phyloP scores from a whole-genome alignment of 2,113 vertebrate genomes.

The Oncorhynchus nerka region DNA sequence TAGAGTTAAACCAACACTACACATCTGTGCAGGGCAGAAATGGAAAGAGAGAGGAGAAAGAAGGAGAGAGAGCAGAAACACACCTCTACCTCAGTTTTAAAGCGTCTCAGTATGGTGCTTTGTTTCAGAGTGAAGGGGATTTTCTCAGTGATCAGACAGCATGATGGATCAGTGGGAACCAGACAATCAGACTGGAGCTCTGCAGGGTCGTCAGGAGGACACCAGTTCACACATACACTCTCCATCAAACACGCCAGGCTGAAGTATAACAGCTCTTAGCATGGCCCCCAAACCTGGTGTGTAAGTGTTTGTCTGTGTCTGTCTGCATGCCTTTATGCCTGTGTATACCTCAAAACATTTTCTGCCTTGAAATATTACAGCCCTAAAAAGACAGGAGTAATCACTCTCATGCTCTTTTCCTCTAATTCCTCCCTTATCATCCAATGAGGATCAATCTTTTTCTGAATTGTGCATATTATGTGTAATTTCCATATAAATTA shows the following conservation, averaged over 20 bases:
- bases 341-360: not conserved
- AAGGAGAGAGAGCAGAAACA: not conserved
- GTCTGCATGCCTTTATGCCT: not conserved
- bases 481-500: conserved; percentile 83
- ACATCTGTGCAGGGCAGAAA: too few relatives aligned
- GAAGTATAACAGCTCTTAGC: conserved; percentile 7
- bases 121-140: not conserved
- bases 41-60: not conserved
- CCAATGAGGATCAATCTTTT: conserved; percentile 69
- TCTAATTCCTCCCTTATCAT: conserved; percentile 50
- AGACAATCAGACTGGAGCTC: conserved; percentile 52
- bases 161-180: conserved; percentile 63
- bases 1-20: too few relatives aligned
- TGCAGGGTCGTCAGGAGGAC: conserved; percentile 65
- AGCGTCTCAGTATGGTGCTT: not conserved
- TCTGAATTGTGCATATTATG: conserved; percentile 71
- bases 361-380: not conserved
- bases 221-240: conserved; percentile 51
- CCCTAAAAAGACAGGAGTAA: conserved; percentile 13
- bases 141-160: conserved; percentile 51
- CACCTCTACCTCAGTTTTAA: not conserved
- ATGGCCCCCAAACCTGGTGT: not conserved
- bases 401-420: conserved; percentile 20
- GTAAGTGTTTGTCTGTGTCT: not conserved
- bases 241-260: conserved; percentile 31